Evolutionary conservation across 2,797 vertebrate genomes (phyloP).

Genomic region (Eulemur rubriventer): DNA sequence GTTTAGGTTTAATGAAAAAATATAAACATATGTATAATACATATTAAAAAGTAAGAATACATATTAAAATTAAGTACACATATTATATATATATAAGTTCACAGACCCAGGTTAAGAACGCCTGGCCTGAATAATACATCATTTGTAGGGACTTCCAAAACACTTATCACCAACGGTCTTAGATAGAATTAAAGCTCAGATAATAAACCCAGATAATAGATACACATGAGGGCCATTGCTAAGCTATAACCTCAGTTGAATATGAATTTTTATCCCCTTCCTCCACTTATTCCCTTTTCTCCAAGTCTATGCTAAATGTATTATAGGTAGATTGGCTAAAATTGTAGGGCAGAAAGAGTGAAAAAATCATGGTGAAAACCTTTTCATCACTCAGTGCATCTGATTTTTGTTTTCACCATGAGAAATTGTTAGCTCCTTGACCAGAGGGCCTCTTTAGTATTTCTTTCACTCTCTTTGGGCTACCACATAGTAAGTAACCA

Average conservation of each 20-base stretch:
- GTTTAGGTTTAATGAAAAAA: neutral
- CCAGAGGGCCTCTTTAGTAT: neutral
- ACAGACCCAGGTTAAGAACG: neutral
- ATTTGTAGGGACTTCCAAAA: neutral
- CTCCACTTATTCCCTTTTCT: neutral
- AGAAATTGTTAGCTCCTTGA: neutral
- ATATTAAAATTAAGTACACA: neutral
- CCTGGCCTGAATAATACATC: conserved; percentile 14
- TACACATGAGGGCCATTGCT: neutral
- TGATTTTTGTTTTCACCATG: neutral
- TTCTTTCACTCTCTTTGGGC: neutral
- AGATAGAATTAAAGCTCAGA: neutral
- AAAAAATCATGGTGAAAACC: neutral
- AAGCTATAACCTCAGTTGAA: neutral
- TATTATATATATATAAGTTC: neutral
- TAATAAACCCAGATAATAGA: neutral
- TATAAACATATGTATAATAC: neutral
- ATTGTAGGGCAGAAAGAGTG: neutral
- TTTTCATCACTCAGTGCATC: neutral
- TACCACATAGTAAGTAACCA: neutral
- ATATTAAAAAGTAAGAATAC: neutral
- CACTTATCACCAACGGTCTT: neutral
- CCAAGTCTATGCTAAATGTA: neutral
- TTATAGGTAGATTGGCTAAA: neutral
- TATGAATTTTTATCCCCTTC: neutral